phyloP scores from a whole-genome alignment of 2,797 vertebrate genomes.

The Mormyrops boulengeri region DNA sequence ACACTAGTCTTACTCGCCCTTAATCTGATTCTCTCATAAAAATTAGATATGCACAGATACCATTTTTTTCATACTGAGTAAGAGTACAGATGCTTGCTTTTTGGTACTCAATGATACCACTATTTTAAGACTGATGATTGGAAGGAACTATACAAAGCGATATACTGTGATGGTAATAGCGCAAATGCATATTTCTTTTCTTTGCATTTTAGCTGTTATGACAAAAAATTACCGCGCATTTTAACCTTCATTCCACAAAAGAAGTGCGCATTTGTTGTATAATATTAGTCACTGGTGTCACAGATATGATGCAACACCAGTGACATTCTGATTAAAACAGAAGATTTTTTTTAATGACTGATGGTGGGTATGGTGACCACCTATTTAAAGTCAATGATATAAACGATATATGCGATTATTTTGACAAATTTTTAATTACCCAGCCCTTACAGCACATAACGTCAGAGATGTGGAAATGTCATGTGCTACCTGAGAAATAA shows the following conservation, averaged over 20 bases:
- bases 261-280: background rate
- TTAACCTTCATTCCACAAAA: background rate
- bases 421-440: no score
- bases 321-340: background rate
- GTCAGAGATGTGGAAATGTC: no score
- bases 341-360: background rate
- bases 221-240: background rate
- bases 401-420: no score
- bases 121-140: no score
- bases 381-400: background rate
- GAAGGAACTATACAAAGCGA: no score
- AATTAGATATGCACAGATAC: background rate
- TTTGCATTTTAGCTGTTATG: no score
- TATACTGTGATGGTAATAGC: no score
- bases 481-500: no score
- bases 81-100: background rate
- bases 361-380: background rate
- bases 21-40: background rate
- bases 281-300: background rate
- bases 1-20: background rate
- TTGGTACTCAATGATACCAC: background rate
- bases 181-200: no score
- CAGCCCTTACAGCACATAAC: no score
- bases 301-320: background rate
- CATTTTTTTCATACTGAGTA: background rate